Percentiles rank a stretch among this genome's conserved stretches.
Evolutionary conservation across 2,888 invertebrate genomes (phyloP).

Genomic region (Ellobium chinense): DNA sequence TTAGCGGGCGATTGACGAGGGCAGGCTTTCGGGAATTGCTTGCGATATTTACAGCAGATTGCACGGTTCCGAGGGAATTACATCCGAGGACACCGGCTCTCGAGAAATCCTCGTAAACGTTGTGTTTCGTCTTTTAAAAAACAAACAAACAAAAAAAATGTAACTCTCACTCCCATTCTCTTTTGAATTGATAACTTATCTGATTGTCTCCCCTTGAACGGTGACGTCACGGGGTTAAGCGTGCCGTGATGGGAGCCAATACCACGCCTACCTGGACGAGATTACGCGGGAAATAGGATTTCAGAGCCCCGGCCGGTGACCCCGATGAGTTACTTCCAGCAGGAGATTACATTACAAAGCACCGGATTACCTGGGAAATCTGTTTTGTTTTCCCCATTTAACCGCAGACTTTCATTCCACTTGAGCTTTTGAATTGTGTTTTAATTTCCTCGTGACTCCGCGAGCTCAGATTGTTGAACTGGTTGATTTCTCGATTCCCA

Average conservation of each 20-base stretch:
- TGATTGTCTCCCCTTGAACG: not conserved
- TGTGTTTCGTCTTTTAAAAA: no score
- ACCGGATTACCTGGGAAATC: conserved; percentile 14
- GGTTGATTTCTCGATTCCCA: not conserved
- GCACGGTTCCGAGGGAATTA: not conserved
- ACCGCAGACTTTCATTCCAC: no score
- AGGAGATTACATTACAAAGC: not conserved
- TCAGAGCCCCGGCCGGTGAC: not conserved
- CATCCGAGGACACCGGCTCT: not conserved
- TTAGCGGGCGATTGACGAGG: conserved; percentile 21
- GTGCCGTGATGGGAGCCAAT: conserved; percentile 25
- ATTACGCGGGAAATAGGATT: conserved; percentile 20
- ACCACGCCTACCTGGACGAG: conserved; percentile 21
- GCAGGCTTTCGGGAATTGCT: not conserved
- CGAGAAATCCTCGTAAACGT: no score
- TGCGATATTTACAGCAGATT: not conserved
- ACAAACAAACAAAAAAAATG: no score
- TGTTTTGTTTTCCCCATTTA: no score
- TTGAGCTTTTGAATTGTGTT: not conserved
- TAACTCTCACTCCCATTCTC: not conserved
- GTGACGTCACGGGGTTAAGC: conserved; percentile 17
- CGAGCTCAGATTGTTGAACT: not conserved
- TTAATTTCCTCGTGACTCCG: not conserved
- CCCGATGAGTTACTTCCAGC: not conserved
- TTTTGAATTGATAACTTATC: not conserved